Conservation (phyloP, 2,888 invertebrate genomes). For the Lordiphosa fenestrarum region DNA sequence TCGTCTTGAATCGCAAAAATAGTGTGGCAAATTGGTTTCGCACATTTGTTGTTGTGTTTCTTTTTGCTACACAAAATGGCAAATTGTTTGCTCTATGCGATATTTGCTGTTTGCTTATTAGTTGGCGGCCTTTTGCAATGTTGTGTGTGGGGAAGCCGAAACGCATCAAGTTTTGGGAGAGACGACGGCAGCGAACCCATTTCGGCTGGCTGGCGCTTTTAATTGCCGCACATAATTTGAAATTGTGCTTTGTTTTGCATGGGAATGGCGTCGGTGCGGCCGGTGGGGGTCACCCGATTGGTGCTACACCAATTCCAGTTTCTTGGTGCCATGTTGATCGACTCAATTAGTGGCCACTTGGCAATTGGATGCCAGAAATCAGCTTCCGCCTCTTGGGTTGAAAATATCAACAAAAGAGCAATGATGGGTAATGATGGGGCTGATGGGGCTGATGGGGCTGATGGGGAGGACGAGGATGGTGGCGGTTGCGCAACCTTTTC, state of each 20-base stretch:
- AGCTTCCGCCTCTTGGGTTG: slow-evolving; percentile 24
- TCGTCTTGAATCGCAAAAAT: slow-evolving; percentile 4
- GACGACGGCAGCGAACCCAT: neutral
- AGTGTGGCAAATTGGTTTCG: neutral
- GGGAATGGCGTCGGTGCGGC: no score
- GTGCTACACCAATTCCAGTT: slow-evolving; percentile 12
- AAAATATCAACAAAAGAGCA: slow-evolving; percentile 1
- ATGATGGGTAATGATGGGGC: slow-evolving; percentile 14
- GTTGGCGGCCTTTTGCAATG: slow-evolving; percentile 20
- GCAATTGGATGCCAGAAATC: slow-evolving; percentile 40
- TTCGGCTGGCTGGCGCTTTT: slow-evolving; percentile 42
- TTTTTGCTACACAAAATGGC: slow-evolving; percentile 25
- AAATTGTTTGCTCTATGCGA: slow-evolving; percentile 31
- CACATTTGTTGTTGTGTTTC: neutral
- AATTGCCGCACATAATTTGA: slow-evolving; percentile 25
- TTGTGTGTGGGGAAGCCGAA: slow-evolving; percentile 16
- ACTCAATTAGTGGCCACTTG: slow-evolving; percentile 61
- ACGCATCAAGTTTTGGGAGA: slow-evolving; percentile 8
- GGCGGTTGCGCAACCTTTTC: slow-evolving; percentile 10
- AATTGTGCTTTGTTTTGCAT: no score
- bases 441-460: no score
- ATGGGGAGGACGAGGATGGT: neutral
- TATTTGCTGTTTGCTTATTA: slow-evolving; percentile 33
- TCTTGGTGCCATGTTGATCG: slow-evolving; percentile 46
- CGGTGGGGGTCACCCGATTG: slow-evolving; percentile 1